Conservation (phyloP, 2,888 invertebrate species). For the Agonopterix arenella region DNA sequence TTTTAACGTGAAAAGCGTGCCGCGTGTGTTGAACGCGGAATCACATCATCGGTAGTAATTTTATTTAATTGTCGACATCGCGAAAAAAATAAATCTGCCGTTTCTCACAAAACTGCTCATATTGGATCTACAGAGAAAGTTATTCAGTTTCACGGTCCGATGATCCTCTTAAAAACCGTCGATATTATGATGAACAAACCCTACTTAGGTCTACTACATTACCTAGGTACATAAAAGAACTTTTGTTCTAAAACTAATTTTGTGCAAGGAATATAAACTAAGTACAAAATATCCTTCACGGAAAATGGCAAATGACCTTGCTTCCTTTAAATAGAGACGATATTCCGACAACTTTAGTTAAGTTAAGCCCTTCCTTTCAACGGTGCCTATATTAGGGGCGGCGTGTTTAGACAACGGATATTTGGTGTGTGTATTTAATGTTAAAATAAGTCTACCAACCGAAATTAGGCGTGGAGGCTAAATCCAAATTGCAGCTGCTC, state of each 20-base stretch:
- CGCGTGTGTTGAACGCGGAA: too few species aligned
- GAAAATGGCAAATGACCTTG: slow-evolving; percentile 13
- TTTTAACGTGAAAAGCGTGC: too few species aligned
- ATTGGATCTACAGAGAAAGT: too few species aligned
- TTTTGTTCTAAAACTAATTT: slow-evolving; percentile 31
- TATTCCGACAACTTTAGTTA: slow-evolving; percentile 21
- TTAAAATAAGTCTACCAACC: slow-evolving; percentile 72
- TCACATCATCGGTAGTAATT: too few species aligned
- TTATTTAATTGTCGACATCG: too few species aligned
- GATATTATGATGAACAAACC: too few species aligned
- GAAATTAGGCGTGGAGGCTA: slow-evolving; percentile 72
- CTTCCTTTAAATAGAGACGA: slow-evolving; percentile 24
- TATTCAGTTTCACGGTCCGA: too few species aligned
- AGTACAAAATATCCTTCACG: slow-evolving; percentile 15
- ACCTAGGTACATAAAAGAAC: slow-evolving; percentile 1
- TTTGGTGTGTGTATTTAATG: slow-evolving; percentile 71
- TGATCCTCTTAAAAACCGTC: too few species aligned
- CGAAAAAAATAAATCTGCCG: too few species aligned
- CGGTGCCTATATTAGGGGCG: slow-evolving; percentile 61
- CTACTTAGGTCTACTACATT: too few species aligned
- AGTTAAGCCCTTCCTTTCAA: slow-evolving; percentile 46
- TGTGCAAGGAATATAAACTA: slow-evolving; percentile 35
- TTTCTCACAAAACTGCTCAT: too few species aligned
- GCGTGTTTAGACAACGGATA: slow-evolving; percentile 71
- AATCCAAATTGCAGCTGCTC: slow-evolving; percentile 72